phyloP scores from a whole-genome alignment of 1,140 invertebrate species.

The Philotrypesis tridentata region DNA sequence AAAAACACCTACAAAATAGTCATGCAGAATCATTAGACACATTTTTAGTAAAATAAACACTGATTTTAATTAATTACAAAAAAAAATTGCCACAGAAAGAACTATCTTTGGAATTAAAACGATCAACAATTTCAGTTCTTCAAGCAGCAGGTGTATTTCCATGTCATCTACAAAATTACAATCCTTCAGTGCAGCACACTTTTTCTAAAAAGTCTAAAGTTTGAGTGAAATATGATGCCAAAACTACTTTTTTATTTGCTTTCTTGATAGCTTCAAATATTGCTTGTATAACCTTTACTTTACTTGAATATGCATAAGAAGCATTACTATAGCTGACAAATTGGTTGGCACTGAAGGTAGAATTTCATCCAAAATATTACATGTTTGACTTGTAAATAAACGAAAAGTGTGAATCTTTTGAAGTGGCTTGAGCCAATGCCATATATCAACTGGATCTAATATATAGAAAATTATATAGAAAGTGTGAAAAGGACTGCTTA shows the following conservation, averaged over 20 bases:
- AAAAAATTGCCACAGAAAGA: conserved; percentile 75
- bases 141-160: conserved; percentile 75
- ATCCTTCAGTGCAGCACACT: conserved; percentile 73
- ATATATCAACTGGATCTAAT: too few species aligned
- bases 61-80: not conserved
- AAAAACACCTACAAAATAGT: conserved; percentile 69
- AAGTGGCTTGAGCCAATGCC: too few species aligned
- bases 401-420: too few species aligned
- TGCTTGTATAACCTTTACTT: conserved; percentile 74
- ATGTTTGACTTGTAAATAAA: conserved; percentile 69
- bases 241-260: conserved; percentile 77
- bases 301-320: conserved; percentile 72
- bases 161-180: conserved; percentile 77
- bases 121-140: conserved; percentile 76
- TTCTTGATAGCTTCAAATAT: conserved; percentile 69
- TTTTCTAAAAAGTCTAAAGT: conserved; percentile 80
- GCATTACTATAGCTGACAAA: conserved; percentile 48
- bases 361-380: conserved; percentile 49
- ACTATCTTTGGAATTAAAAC: conserved; percentile 74
- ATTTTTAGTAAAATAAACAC: conserved; percentile 9
- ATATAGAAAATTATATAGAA: too few species aligned
- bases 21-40: not conserved
- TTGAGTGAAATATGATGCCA: conserved; percentile 82
- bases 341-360: conserved; percentile 31
- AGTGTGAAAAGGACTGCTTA: too few species aligned